Base-by-base conservation (phyloP, 2,888 invertebrate genomes). In the Maniola hyperantus region DNA sequence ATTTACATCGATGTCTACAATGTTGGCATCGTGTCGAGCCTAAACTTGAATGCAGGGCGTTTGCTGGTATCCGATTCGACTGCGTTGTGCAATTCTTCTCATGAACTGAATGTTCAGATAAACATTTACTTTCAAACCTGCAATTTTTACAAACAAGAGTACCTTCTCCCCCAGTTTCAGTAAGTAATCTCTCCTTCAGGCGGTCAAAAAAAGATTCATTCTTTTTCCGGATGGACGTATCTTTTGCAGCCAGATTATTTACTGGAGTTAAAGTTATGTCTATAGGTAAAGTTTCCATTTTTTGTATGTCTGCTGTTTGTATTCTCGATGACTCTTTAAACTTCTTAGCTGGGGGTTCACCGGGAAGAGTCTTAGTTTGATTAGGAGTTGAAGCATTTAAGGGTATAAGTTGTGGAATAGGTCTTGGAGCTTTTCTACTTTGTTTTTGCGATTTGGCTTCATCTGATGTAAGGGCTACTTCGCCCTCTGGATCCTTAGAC, bases 1-100 rank as follows among this genome's bases (percentile, higher is more conserved):
- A 96, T 88, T 97, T 97, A 85, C 97, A 97, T 69, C 97, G 94
- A 83, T 97, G 97, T 72, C 97, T 94, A 83, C 97, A 97, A 81
- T 96, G 95, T 84, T 97, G 97, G 82, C 97, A 97, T 67, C 97
- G 94, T 60, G 96, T 96, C 13, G 97, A 96, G 71, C 95, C 94
- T 76, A 93, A 84, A 74, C 89, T 93, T 55, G 92, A 83, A 69
- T 89, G 87, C 44, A 92, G 78, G 7, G 93, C 82, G 72, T 84
- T 91, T 55, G 85, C 71, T 62, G 81, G 76, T 51, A 80, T 76
- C 68, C 87, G 82, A 80, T 91, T 94, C 50, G 92, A 78, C 46
- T 92, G 85, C 68, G 88, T 83, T 70, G 93, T 93, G 78, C 95
- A 96, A 65, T 89, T 92, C 82, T 96, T 96, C 79, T 95, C 95